Conservation (phyloP, 64 coral and sea anemone genomes). For the Porites australiensis region DNA sequence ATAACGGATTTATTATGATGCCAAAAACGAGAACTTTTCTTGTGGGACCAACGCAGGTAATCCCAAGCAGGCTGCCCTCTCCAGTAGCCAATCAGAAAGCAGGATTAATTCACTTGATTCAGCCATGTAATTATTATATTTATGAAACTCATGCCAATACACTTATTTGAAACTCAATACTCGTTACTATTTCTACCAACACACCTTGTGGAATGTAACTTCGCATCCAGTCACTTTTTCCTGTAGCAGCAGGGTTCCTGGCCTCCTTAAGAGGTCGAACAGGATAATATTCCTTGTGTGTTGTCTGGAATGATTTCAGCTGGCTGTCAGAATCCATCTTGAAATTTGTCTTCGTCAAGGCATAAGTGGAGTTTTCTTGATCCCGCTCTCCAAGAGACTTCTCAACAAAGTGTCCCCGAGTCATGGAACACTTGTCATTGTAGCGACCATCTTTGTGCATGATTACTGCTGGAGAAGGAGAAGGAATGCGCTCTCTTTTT, state of each 20-base stretch:
- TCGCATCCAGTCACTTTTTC: slow-evolving; percentile 93
- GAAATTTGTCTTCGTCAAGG: slow-evolving; percentile 86
- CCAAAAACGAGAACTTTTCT: too few relatives aligned
- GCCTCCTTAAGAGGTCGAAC: slow-evolving; percentile 77
- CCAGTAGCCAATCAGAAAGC: too few relatives aligned
- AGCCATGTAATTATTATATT: too few relatives aligned
- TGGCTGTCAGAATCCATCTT: slow-evolving; percentile 93
- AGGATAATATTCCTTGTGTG: slow-evolving; percentile 96
- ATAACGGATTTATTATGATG: too few relatives aligned
- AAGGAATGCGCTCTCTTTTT: slow-evolving; percentile 87
- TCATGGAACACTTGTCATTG: slow-evolving; percentile 80
- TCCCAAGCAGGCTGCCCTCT: too few relatives aligned
- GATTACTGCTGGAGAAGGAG: slow-evolving; percentile 80
- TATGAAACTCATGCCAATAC: too few relatives aligned
- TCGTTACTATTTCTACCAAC: not conserved
- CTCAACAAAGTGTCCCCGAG: slow-evolving; percentile 83
- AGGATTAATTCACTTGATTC: too few relatives aligned
- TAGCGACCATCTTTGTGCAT: slow-evolving; percentile 91
- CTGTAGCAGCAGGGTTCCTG: slow-evolving; percentile 53
- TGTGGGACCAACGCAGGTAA: too few relatives aligned
- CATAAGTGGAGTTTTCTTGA: slow-evolving; percentile 38
- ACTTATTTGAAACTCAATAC: too few relatives aligned
- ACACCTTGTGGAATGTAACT: slow-evolving; percentile 95
- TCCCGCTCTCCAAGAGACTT: slow-evolving; percentile 58
- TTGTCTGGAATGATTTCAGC: slow-evolving; percentile 86